Percentiles rank a stretch among this genome's conserved stretches.
Evolutionary conservation across 2,113 vertebrate genomes (phyloP).

Genomic region (Dicerorhinus sumatrensis): DNA sequence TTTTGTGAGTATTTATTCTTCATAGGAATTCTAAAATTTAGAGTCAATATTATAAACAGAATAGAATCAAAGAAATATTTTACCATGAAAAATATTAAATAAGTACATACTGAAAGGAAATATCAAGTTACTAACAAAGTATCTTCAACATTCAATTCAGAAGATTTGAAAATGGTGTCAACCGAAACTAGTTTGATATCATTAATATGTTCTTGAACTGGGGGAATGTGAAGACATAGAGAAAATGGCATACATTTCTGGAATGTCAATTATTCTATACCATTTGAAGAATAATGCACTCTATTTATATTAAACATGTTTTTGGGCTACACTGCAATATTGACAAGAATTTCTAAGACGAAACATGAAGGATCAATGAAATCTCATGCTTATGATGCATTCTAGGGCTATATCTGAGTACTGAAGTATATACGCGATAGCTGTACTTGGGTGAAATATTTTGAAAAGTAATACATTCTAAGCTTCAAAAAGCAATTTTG

Average conservation of each 20-base stretch:
- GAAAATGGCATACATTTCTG: not conserved
- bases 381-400: not conserved
- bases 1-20: not conserved
- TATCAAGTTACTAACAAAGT: not conserved
- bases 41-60: not conserved
- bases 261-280: constrained; percentile 4
- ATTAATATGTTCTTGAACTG: not conserved
- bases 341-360: not conserved
- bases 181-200: not conserved
- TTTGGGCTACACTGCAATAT: not conserved
- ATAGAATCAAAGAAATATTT: not conserved
- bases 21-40: not conserved
- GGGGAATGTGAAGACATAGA: not conserved
- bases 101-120: not conserved
- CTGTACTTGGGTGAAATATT: not conserved
- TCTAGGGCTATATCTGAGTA: not conserved
- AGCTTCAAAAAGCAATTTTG: not conserved
- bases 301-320: not conserved
- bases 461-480: not conserved
- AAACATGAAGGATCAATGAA: not conserved
- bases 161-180: not conserved
- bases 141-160: constrained; percentile 15
- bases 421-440: not conserved
- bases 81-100: not conserved
- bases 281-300: not conserved